Conservation (phyloP, 2,797 vertebrate genomes). For the Mycteria americana region DNA sequence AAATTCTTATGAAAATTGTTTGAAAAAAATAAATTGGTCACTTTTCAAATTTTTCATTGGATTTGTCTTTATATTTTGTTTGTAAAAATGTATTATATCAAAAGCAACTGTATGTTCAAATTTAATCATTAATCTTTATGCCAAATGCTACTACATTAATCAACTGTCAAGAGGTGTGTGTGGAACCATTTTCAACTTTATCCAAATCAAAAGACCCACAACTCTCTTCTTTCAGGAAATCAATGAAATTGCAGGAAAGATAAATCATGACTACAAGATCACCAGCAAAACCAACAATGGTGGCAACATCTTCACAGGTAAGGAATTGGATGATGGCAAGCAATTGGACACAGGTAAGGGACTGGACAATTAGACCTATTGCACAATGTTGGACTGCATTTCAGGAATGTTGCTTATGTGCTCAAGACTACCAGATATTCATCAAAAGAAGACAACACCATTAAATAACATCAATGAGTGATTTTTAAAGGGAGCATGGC, state of each 20-base stretch:
- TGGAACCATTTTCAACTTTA: background rate
- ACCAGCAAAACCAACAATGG: background rate
- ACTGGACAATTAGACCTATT: background rate
- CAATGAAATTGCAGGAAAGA: background rate
- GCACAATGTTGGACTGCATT: background rate
- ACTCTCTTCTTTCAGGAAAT: background rate
- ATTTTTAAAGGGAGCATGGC: background rate
- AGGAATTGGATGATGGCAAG: background rate
- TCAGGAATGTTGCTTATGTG: background rate
- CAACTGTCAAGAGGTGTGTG: background rate
- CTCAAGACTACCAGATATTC: background rate
- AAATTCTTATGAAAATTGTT: conserved; percentile 7
- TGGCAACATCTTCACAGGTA: background rate
- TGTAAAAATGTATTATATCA: background rate
- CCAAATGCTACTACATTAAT: background rate
- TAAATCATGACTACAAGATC: background rate
- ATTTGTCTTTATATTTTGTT: background rate
- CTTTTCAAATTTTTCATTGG: conserved; percentile 21
- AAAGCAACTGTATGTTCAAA: background rate
- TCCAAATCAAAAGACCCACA: background rate
- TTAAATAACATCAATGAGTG: background rate
- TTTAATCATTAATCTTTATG: background rate
- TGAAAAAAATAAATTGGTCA: background rate
- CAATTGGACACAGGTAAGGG: background rate
- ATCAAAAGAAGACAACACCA: background rate